Base-by-base conservation (phyloP, 2,113 vertebrate species). In the Phodopus roborovskii region DNA sequence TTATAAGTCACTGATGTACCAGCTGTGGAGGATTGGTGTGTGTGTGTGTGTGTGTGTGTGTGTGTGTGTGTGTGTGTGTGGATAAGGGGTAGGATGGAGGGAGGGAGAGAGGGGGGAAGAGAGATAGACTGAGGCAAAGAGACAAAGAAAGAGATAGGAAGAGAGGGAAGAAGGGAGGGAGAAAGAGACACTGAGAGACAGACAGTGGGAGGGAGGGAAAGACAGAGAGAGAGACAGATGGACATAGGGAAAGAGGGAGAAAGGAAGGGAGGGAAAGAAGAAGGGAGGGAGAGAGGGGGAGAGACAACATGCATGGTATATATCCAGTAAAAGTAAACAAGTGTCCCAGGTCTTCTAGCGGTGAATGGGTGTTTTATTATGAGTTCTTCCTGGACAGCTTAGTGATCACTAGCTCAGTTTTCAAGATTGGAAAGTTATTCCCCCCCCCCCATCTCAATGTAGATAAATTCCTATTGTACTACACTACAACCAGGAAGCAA, bases 381-480 rank as follows among this genome's bases (percentile, higher is more conserved):
- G 28, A 9, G 19, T 91, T 91, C n/a, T 92, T 70, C 17, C 88
- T 83, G 78, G 64, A 79, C 42, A 73, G 77, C 33, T 96, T 77
- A 81, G 71, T 45, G 85, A 78, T 91, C 42, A 79, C 90, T 62
- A 70, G 77, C 78, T 96, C n/a, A 71, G 66, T 70, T 96, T 98
- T 60, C 64, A 26, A 97, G 92, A 89, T 26, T 96, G 62, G 85
- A 96, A 93, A 94, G 42, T 91, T 64, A 1, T 94, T 97, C 97
- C 45, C 94, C 3, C 15, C 39, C 26, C 79, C 70, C 96, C 82
- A 78, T 97, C 82, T 97, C 96, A 94, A 92, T 53, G 19, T 56
- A 96, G 96, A 89, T 96, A 95, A 74, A 98, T 97, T 97, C 94
- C 87, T 88, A 91, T 97, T 96, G 79, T 96, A 24, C 92, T 95